A percentile compares a stretch with the other conserved stretches of the same genome.
phyloP scores from a whole-genome alignment of 2,113 vertebrate genomes.

The Vulpes ferrilata region DNA sequence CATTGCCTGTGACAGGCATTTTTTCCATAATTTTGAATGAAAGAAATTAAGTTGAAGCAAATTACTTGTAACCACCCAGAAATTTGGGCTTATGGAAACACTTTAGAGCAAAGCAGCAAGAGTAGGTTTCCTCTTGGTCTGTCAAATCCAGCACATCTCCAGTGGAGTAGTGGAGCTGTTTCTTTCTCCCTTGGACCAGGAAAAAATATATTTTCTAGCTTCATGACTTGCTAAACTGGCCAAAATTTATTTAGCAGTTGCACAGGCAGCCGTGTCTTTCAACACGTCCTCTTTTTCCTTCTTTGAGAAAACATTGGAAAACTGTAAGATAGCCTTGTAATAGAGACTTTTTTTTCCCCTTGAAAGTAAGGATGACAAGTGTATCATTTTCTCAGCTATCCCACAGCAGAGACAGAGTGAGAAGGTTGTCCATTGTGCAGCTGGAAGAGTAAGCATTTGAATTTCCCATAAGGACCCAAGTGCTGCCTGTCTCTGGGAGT shows the following conservation, averaged over 20 bases:
- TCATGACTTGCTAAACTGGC: not conserved
- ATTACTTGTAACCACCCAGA: constrained; percentile 67
- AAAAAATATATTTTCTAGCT: not conserved
- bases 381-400: constrained; percentile 22
- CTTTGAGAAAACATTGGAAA: constrained; percentile 44
- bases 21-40: constrained; percentile 63
- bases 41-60: constrained; percentile 69
- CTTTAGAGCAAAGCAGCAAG: constrained; percentile 45
- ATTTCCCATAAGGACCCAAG: not conserved
- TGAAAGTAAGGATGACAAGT: constrained; percentile 51
- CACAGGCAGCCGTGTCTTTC: constrained; percentile 36
- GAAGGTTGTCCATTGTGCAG: not conserved
- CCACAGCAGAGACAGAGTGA: not conserved
- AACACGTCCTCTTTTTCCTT: constrained; percentile 1
- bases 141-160: constrained; percentile 43
- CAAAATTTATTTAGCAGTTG: constrained; percentile 43
- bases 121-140: constrained; percentile 17
- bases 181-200: not conserved
- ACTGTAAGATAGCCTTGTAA: not conserved
- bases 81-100: constrained; percentile 69
- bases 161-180: not conserved
- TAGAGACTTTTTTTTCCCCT: not conserved
- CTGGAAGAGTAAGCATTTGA: not conserved
- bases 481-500: not conserved
- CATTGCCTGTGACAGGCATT: constrained; percentile 56